Conservation (phyloP, 2,797 vertebrate species). For the Carduelis carduelis region DNA sequence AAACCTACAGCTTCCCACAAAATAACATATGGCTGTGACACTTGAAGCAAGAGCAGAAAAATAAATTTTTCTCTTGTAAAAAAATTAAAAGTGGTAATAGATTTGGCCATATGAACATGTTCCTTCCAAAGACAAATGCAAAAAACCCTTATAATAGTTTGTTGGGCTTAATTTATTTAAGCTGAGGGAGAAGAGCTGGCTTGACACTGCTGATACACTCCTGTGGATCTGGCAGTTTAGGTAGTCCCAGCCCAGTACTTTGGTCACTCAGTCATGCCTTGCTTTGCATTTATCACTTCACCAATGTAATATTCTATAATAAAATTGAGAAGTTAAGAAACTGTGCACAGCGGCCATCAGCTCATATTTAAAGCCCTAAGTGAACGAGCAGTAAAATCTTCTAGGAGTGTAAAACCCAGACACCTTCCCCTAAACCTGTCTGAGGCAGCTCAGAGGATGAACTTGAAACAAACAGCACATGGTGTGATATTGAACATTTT, state of each 20-base stretch:
- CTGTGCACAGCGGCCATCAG: neutral
- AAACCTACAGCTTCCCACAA: neutral
- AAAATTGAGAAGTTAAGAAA: neutral
- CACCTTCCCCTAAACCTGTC: neutral
- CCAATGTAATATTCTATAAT: neutral
- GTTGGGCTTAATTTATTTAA: neutral
- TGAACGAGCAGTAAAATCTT: slow-evolving; percentile 7
- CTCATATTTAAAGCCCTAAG: neutral
- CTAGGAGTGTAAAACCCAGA: neutral
- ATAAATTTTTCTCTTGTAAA: neutral
- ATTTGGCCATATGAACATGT: neutral
- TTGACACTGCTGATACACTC: neutral
- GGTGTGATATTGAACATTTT: neutral
- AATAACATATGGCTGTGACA: neutral
- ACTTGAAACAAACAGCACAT: neutral
- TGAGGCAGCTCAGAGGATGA: neutral
- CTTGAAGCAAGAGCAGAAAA: neutral
- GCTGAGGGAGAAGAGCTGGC: neutral
- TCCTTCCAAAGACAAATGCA: neutral
- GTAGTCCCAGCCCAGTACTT: neutral
- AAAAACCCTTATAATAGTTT: neutral
- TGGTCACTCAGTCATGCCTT: neutral
- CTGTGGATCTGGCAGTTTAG: neutral
- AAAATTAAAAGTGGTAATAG: neutral
- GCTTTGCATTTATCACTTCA: neutral